Evolutionary conservation across 2,113 vertebrate species (phyloP).

Genomic region (Melanotaenia duboulayi): DNA sequence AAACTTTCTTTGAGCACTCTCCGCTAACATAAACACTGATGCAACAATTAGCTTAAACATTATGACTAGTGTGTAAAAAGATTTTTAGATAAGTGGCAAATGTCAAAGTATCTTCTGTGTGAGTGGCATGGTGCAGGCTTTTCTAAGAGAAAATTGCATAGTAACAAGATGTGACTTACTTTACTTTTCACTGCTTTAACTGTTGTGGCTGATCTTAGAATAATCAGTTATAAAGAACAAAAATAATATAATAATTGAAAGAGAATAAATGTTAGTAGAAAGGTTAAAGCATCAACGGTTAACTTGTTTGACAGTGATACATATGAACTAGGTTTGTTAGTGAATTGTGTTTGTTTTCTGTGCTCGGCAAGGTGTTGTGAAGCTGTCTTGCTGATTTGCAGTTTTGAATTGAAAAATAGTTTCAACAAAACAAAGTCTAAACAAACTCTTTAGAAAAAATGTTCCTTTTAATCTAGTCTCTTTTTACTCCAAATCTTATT

Average conservation of each 20-base stretch:
- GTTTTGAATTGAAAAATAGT: background rate
- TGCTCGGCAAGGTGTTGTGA: background rate
- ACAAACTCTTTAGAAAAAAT: too few species aligned
- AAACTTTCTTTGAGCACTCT: too few species aligned
- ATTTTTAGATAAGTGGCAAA: background rate
- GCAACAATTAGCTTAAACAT: too few species aligned
- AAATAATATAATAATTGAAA: too few species aligned
- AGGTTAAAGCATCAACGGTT: background rate
- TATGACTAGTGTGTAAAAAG: background rate
- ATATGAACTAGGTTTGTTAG: background rate
- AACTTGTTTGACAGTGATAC: background rate
- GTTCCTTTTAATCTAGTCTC: background rate
- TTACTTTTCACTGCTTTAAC: too few species aligned
- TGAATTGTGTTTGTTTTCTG: background rate
- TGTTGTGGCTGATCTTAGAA: too few species aligned
- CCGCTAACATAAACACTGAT: too few species aligned
- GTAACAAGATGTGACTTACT: background rate
- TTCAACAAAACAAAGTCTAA: background rate
- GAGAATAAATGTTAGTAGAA: background rate
- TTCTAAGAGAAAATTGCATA: background rate
- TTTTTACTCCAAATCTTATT: background rate
- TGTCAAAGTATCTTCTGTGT: background rate
- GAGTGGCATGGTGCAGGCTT: background rate
- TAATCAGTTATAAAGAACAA: too few species aligned
- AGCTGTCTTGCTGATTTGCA: background rate